Conservation (phyloP, 2,797 vertebrate species). For the Mus spretus region DNA sequence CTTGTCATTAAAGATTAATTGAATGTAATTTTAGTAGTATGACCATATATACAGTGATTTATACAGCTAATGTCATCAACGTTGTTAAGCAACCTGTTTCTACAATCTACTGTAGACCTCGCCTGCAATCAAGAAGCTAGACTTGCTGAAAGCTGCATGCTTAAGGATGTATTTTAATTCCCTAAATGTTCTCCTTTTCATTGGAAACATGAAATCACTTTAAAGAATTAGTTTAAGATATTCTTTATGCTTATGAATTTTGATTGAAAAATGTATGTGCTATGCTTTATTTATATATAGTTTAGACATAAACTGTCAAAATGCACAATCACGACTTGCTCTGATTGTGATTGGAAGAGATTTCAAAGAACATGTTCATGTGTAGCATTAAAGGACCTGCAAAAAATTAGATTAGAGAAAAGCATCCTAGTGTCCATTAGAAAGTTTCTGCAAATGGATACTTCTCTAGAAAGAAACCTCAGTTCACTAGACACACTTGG, state of each 20-base stretch:
- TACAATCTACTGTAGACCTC: background rate
- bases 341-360: conserved; percentile 57
- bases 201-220: background rate
- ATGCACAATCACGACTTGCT: background rate
- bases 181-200: background rate
- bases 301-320: background rate
- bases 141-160: background rate
- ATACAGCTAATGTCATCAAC: conserved; percentile 27
- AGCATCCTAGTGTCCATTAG: background rate
- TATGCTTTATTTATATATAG: background rate
- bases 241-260: background rate
- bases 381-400: background rate
- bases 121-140: background rate
- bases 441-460: background rate
- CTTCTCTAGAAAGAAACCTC: conserved; percentile 7
- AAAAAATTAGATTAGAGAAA: background rate
- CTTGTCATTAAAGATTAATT: conserved; percentile 13
- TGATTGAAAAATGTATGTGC: too few species aligned
- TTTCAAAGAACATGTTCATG: background rate
- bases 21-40: conserved; percentile 46
- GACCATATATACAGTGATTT: background rate
- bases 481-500: background rate
- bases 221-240: background rate
- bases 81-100: background rate
- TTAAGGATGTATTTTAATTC: background rate